These are phyloP conservation scores for Archilochus colubris DNA, from an alignment of 2,113 vertebrate genomes.

Conservation along the genomic window DNA sequence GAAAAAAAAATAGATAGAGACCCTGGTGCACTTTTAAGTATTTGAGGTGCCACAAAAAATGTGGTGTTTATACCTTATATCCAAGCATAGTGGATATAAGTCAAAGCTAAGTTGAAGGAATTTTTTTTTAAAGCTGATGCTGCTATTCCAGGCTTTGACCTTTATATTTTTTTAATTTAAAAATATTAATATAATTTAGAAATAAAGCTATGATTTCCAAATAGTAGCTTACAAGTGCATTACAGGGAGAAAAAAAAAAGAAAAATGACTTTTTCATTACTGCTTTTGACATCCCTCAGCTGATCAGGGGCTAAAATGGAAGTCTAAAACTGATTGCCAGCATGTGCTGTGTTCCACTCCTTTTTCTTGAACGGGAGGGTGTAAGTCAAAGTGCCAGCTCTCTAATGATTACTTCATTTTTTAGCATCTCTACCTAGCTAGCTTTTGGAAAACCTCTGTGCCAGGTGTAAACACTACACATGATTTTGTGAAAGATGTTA, in stretches of 20 bases:
- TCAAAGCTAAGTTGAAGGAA: neutral
- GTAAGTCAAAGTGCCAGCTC: constrained; percentile 11
- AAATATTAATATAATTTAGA: neutral
- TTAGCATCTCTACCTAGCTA: neutral
- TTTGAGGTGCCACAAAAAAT: constrained; percentile 55
- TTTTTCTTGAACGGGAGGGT: constrained; percentile 43
- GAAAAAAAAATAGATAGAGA: neutral
- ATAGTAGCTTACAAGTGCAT: neutral
- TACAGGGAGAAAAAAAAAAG: neutral
- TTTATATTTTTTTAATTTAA: neutral
- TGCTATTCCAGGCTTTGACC: neutral
- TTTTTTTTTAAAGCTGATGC: neutral
- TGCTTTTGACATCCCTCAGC: neutral
- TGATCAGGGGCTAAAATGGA: constrained; percentile 22
- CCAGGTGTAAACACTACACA: neutral
- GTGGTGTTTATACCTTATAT: constrained; percentile 55
- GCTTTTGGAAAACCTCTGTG: neutral
- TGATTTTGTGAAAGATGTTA: neutral
- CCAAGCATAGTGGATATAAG: neutral
- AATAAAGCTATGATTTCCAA: neutral
- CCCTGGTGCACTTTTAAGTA: constrained; percentile 23
- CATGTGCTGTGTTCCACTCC: constrained; percentile 36
- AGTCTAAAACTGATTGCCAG: constrained; percentile 48
- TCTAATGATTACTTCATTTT: neutral
- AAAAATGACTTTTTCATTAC: neutral